Conservation (phyloP, 2,888 invertebrate genomes). For the Lasioglossum leucozonium region DNA sequence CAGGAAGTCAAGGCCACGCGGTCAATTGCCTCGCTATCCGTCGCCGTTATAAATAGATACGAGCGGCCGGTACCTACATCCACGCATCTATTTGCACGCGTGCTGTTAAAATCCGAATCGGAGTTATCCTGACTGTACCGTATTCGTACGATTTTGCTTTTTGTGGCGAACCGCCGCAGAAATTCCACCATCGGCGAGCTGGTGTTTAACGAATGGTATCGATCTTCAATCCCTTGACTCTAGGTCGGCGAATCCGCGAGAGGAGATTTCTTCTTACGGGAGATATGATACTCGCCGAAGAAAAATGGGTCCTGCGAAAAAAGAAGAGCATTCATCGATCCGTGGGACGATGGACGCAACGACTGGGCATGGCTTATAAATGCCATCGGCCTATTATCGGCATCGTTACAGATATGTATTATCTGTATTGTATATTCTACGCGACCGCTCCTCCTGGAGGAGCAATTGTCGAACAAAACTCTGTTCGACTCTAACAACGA, state of each 20-base stretch:
- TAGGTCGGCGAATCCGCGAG: too few relatives aligned
- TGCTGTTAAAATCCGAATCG: slow-evolving; percentile 68
- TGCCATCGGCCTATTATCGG: slow-evolving; percentile 36
- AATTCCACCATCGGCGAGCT: slow-evolving; percentile 15
- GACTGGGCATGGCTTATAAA: slow-evolving; percentile 37
- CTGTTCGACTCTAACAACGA: not conserved
- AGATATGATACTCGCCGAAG: slow-evolving; percentile 18
- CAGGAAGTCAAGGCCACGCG: slow-evolving; percentile 83
- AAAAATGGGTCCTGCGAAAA: slow-evolving; percentile 63
- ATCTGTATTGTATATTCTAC: slow-evolving; percentile 18
- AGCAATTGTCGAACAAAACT: not conserved
- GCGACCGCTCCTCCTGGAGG: not conserved
- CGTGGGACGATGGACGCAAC: slow-evolving; percentile 57
- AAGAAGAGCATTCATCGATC: slow-evolving; percentile 71
- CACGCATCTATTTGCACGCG: slow-evolving; percentile 73
- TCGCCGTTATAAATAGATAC: slow-evolving; percentile 81
- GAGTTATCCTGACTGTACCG: slow-evolving; percentile 57
- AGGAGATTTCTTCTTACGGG: not conserved
- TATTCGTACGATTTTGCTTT: slow-evolving; percentile 14
- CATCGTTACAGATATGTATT: slow-evolving; percentile 30
- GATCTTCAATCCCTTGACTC: slow-evolving; percentile 33
- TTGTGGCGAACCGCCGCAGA: slow-evolving; percentile 8
- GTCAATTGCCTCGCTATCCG: slow-evolving; percentile 81
- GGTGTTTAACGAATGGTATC: slow-evolving; percentile 24
- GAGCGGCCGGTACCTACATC: slow-evolving; percentile 70